Conservation (phyloP, 2,113 vertebrate species). For the Sprattus sprattus region DNA sequence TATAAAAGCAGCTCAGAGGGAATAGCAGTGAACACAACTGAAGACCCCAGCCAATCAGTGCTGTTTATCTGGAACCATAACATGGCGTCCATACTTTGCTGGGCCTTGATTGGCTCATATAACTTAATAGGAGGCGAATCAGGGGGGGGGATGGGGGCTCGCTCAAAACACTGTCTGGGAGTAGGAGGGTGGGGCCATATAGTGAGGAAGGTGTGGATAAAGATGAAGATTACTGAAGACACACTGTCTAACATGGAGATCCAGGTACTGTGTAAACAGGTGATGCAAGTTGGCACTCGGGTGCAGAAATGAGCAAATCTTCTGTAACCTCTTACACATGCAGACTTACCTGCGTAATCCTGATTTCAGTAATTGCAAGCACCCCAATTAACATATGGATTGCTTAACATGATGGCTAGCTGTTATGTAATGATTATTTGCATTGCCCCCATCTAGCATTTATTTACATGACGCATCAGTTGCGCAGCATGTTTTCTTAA, state of each 20-base stretch:
- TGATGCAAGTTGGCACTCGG: conserved; percentile 64
- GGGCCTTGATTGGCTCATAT: conserved; percentile 35
- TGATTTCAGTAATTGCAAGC: not conserved
- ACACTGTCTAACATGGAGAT: not conserved
- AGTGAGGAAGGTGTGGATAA: not conserved
- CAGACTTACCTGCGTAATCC: conserved; percentile 17
- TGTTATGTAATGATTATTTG: not conserved
- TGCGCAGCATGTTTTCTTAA: not conserved
- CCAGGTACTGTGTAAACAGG: conserved; percentile 59
- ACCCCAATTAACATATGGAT: not conserved
- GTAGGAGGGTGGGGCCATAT: conserved; percentile 32
- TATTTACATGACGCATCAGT: not conserved
- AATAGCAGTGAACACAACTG: not conserved
- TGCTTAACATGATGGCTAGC: not conserved
- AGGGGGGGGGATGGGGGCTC: not conserved
- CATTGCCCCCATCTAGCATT: not conserved
- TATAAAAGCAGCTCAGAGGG: conserved; percentile 22
- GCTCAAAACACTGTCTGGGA: not conserved
- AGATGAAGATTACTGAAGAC: not conserved
- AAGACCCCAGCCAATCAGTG: conserved; percentile 24
- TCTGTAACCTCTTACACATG: conserved; percentile 60
- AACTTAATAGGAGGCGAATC: not conserved
- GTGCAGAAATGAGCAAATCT: conserved; percentile 59
- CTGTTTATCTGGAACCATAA: not conserved
- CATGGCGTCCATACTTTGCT: not conserved